phyloP scores from a whole-genome alignment of 1,140 invertebrate genomes.

The Temnothorax nylanderi region DNA sequence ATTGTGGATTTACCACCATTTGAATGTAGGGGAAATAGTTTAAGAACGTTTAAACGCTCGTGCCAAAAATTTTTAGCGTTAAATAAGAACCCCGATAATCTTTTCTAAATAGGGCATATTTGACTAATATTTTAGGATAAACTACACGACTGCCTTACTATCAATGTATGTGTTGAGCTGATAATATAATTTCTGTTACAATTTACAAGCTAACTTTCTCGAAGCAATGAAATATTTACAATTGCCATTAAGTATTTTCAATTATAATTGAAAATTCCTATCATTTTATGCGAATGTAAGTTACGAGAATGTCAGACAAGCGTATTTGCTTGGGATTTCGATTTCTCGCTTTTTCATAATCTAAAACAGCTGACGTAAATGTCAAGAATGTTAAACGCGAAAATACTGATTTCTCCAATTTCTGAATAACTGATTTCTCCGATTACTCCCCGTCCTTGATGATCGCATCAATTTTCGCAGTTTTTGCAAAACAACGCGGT shows the following conservation, averaged over 20 bases:
- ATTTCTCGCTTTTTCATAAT: neutral
- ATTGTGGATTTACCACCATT: neutral
- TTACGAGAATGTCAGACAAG: neutral
- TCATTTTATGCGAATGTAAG: neutral
- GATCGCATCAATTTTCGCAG: conserved; percentile 5
- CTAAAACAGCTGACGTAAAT: neutral
- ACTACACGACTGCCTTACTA: neutral
- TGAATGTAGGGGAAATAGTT: neutral
- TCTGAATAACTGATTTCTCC: conserved; percentile 1
- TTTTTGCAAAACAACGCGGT: neutral
- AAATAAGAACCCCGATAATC: neutral
- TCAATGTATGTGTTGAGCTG: neutral
- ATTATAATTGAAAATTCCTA: neutral
- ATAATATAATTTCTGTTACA: neutral
- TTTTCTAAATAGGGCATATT: neutral
- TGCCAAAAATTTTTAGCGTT: neutral
- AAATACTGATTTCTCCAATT: neutral
- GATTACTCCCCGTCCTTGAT: neutral
- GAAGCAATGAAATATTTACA: neutral
- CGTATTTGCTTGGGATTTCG: neutral
- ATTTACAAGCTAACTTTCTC: neutral
- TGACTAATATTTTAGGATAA: neutral
- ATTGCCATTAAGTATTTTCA: neutral
- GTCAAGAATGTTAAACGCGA: neutral
- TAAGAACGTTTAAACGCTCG: neutral